Evolutionary conservation across 2,797 vertebrate species (phyloP).

Genomic region (Scarus forsteni): DNA sequence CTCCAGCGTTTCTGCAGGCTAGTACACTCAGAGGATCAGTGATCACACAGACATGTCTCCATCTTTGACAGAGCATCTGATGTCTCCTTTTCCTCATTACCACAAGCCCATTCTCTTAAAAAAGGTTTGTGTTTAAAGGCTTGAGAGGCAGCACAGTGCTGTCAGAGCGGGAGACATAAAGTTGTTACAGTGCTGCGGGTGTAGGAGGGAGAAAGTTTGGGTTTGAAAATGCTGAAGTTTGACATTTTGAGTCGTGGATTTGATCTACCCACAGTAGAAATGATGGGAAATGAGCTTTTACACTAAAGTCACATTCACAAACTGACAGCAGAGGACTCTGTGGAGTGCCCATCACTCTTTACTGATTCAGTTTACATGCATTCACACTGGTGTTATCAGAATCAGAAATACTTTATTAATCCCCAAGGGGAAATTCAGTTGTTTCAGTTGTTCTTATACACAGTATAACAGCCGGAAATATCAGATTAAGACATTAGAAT

Average conservation of each 20-base stretch:
- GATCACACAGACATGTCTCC: constrained; percentile 66
- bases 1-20: constrained; percentile 60
- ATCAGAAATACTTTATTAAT: too few species aligned
- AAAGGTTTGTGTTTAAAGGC: constrained; percentile 29
- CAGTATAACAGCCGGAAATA: too few species aligned
- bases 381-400: too few species aligned
- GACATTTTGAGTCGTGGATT: neutral
- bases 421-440: too few species aligned
- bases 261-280: neutral
- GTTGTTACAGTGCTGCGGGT: neutral
- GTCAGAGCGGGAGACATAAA: neutral
- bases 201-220: neutral
- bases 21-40: constrained; percentile 50
- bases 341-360: too few species aligned
- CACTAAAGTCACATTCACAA: neutral
- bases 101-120: constrained; percentile 25
- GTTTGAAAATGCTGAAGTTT: neutral
- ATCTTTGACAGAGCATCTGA: constrained; percentile 50
- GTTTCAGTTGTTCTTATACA: too few species aligned
- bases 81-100: constrained; percentile 50
- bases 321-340: too few species aligned
- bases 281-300: neutral
- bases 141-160: neutral
- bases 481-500: too few species aligned
- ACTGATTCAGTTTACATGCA: too few species aligned